Conservation (phyloP, 2,888 invertebrate genomes). For the Morinoia aosen region DNA sequence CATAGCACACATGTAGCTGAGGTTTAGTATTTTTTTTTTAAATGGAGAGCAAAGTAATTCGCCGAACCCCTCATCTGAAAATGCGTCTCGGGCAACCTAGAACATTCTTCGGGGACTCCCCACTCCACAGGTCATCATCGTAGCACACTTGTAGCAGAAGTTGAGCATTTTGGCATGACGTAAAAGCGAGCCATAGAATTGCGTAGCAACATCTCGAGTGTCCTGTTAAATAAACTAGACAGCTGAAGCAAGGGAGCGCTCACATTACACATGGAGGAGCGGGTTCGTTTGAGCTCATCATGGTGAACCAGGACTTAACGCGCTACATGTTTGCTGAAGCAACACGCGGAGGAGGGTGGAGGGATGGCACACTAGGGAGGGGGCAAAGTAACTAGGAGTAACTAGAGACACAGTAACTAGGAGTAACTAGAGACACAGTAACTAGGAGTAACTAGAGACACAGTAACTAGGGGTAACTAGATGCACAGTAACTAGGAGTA, state of each 20-base stretch:
- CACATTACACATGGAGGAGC: not conserved
- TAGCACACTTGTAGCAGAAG: not conserved
- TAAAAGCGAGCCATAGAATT: not conserved
- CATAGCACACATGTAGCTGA: not conserved
- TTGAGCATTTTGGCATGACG: not conserved
- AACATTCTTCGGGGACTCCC: not conserved
- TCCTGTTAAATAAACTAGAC: not conserved
- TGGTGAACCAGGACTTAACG: not conserved
- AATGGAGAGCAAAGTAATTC: not conserved
- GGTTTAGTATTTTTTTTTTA: no score
- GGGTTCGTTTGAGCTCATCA: not conserved
- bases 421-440: no score
- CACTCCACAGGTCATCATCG: not conserved
- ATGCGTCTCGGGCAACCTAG: not conserved
- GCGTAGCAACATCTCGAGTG: slow-evolving; percentile 3
- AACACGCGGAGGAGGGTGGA: not conserved
- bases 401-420: no score
- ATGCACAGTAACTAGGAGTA: no score
- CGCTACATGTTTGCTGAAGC: not conserved
- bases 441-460: no score
- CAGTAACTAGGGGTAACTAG: no score
- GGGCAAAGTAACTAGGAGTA: no score
- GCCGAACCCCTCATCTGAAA: not conserved
- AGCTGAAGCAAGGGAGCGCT: not conserved
- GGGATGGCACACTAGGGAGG: no score